phyloP scores from a whole-genome alignment of 2,113 vertebrate species.

The Coracopsis vasa region DNA sequence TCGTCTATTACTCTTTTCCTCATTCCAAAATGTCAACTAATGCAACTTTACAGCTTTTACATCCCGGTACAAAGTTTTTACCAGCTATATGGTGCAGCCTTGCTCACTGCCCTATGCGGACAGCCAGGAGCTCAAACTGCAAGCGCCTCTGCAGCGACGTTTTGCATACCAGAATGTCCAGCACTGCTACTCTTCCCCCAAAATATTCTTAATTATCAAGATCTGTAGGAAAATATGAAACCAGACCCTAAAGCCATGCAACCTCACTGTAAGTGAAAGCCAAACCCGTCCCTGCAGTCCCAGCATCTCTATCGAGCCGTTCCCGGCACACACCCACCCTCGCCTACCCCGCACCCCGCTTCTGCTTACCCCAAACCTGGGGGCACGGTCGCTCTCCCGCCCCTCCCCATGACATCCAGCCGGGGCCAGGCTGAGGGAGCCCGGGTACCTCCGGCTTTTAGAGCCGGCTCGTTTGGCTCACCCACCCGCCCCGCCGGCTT shows the following conservation, averaged over 20 bases:
- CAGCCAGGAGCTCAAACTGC: neutral
- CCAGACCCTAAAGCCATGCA: fast-evolving
- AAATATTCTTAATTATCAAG: neutral
- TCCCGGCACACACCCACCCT: fast-evolving
- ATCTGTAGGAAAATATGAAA: neutral
- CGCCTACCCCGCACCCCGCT: neutral
- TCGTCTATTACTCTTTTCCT: neutral
- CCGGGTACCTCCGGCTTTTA: neutral
- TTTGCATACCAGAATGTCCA: neutral
- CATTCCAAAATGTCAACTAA: neutral
- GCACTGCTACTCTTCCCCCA: fast-evolving
- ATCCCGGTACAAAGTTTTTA: neutral
- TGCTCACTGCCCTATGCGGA: fast-evolving
- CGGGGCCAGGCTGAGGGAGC: neutral
- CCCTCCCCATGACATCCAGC: neutral
- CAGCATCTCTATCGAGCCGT: fast-evolving
- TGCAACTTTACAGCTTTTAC: neutral
- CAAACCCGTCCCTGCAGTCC: fast-evolving
- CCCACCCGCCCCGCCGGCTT: neutral
- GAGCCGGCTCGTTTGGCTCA: neutral
- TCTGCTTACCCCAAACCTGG: neutral
- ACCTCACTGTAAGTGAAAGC: fast-evolving
- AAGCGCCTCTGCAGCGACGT: neutral
- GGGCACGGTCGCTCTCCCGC: neutral
- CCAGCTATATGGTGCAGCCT: fast-evolving